phyloP scores from a whole-genome alignment of 2,113 vertebrate genomes.

The Rhagologus leucostigma region DNA sequence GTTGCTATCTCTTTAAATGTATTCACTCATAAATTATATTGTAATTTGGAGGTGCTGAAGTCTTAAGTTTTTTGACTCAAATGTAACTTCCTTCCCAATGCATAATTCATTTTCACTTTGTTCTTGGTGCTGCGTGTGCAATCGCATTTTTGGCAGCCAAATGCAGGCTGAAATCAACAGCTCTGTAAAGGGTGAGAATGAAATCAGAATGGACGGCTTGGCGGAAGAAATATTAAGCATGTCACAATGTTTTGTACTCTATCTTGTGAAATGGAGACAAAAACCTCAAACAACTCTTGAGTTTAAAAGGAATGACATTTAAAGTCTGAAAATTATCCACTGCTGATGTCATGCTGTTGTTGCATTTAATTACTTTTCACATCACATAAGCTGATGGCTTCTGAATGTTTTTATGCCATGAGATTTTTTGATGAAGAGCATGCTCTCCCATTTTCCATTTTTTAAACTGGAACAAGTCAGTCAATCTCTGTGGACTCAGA shows the following conservation, averaged over 20 bases:
- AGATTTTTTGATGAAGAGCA: constrained; percentile 37
- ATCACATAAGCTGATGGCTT: constrained; percentile 52
- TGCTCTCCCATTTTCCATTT: neutral
- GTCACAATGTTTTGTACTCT: constrained; percentile 81
- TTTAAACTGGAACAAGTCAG: neutral
- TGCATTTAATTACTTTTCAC: constrained; percentile 71
- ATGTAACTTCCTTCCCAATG: constrained; percentile 73
- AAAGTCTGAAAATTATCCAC: constrained; percentile 67
- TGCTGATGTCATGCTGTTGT: constrained; percentile 67
- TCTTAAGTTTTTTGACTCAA: constrained; percentile 77
- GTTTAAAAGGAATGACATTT: constrained; percentile 73
- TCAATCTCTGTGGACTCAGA: neutral
- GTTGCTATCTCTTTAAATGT: constrained; percentile 76
- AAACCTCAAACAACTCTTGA: constrained; percentile 54
- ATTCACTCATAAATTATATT: constrained; percentile 79
- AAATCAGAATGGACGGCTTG: constrained; percentile 78
- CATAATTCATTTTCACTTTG: constrained; percentile 83
- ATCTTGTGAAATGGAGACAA: constrained; percentile 74
- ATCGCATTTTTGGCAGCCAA: constrained; percentile 79
- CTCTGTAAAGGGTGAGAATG: constrained; percentile 74
- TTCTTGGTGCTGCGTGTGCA: constrained; percentile 71
- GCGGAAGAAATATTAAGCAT: constrained; percentile 79
- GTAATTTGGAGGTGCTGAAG: constrained; percentile 80
- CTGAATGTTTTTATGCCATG: constrained; percentile 14
- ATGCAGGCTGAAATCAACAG: constrained; percentile 78